Percentiles rank a stretch among this genome's conserved stretches.
These are phyloP conservation scores for Palaemon carinicauda DNA, from an alignment of 1,140 invertebrate genomes.

Conservation along the genomic window DNA sequence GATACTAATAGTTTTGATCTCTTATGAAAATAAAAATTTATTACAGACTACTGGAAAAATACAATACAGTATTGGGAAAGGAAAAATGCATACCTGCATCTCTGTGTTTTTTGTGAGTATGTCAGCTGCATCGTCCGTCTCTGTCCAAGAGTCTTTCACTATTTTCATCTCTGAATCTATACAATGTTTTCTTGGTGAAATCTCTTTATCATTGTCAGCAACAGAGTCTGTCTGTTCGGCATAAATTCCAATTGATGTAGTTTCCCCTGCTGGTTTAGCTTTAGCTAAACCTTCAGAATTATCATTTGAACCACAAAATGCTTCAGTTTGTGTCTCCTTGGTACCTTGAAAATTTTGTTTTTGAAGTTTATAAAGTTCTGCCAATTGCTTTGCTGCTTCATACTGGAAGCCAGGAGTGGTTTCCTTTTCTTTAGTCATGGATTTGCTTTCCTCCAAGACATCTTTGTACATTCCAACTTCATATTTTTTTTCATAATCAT, in stretches of 20 bases:
- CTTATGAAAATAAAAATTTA: too few relatives aligned
- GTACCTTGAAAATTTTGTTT: neutral
- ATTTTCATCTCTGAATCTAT: neutral
- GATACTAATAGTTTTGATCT: too few relatives aligned
- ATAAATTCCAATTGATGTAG: neutral
- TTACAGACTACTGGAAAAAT: too few relatives aligned
- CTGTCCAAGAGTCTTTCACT: neutral
- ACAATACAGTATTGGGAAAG: neutral
- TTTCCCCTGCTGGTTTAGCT: neutral
- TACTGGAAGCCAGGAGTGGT: neutral
- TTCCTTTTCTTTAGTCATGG: neutral
- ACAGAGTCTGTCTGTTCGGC: too few relatives aligned
- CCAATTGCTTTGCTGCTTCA: neutral
- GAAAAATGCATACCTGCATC: constrained; percentile 6
- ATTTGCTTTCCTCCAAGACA: neutral
- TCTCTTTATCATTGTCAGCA: neutral
- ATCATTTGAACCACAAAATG: too few relatives aligned
- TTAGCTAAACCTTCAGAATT: neutral
- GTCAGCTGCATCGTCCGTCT: neutral
- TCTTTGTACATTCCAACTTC: neutral
- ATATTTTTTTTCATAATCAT: constrained; percentile 32
- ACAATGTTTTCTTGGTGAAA: neutral
- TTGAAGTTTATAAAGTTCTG: neutral
- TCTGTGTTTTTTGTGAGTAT: neutral
- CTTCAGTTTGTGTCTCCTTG: neutral